These are phyloP conservation scores for Nothocercus nigrocapillus DNA, from an alignment of 2,113 vertebrate species.

Conservation along the genomic window DNA sequence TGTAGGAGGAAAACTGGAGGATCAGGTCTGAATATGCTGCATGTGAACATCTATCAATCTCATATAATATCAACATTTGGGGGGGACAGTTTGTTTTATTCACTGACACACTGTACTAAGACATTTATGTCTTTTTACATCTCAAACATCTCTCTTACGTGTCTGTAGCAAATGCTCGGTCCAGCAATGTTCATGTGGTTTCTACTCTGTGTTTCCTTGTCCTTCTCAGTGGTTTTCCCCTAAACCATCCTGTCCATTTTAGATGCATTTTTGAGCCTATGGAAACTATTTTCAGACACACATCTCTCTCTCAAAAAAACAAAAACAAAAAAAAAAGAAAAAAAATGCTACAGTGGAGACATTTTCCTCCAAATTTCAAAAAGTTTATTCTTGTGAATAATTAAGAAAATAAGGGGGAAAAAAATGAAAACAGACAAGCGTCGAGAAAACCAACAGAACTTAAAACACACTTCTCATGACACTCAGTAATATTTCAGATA, in stretches of 20 bases:
- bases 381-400: conserved; percentile 77
- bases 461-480: conserved; percentile 41
- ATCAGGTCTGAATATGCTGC: background rate
- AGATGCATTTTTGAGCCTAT: background rate
- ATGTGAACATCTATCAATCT: background rate
- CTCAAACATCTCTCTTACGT: background rate
- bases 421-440: conserved; percentile 58
- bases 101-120: background rate
- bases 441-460: conserved; percentile 53
- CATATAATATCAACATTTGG: background rate
- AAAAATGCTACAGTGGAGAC: conserved; percentile 28
- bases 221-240: background rate
- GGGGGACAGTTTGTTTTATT: background rate
- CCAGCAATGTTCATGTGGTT: background rate
- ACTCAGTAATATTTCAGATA: conserved; percentile 40
- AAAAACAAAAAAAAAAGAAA: background rate
- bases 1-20: background rate
- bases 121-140: background rate
- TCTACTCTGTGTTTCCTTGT: background rate
- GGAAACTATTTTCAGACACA: background rate
- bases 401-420: conserved; percentile 45
- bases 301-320: background rate
- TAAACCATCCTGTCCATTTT: background rate
- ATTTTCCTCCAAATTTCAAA: conserved; percentile 77
- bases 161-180: background rate